These are phyloP conservation scores for Euplagia quadripunctaria DNA, from an alignment of 2,888 invertebrate species.

Conservation along the genomic window DNA sequence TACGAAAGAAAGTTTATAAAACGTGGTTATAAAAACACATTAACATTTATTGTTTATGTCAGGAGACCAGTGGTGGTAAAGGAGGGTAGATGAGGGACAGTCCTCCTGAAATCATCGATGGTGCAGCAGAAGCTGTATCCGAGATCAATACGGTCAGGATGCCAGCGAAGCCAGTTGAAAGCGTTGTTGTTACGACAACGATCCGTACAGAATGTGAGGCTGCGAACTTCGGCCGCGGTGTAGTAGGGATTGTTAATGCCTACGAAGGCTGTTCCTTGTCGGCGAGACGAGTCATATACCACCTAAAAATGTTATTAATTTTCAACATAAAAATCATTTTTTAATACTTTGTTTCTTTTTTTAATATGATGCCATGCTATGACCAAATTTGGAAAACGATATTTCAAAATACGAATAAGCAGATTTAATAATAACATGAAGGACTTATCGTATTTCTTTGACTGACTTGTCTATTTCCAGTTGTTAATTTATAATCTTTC, in stretches of 20 bases:
- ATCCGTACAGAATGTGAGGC: constrained; percentile 84
- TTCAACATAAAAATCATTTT: neutral
- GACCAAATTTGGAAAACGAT: too few relatives aligned
- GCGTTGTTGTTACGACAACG: constrained; percentile 85
- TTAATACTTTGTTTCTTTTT: neutral
- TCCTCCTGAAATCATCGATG: constrained; percentile 85
- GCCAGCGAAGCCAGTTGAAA: constrained; percentile 89
- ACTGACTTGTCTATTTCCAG: too few relatives aligned
- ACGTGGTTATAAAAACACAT: neutral
- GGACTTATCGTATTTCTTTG: too few relatives aligned
- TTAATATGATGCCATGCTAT: too few relatives aligned
- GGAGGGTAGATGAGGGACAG: constrained; percentile 84
- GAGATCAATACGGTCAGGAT: constrained; percentile 77
- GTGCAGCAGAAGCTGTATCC: constrained; percentile 90
- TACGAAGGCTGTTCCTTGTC: constrained; percentile 87
- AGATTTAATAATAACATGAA: too few relatives aligned
- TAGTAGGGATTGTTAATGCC: constrained; percentile 89
- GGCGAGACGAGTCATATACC: constrained; percentile 82
- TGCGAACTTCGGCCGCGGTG: constrained; percentile 70
- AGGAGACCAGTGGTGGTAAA: constrained; percentile 81
- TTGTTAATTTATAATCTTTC: too few relatives aligned
- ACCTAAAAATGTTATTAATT: constrained; percentile 70
- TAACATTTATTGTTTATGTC: constrained; percentile 34
- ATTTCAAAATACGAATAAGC: too few relatives aligned
- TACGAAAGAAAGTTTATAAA: neutral